Conservation (phyloP, 1,140 invertebrate species). For the Drosophila tsacasi region DNA sequence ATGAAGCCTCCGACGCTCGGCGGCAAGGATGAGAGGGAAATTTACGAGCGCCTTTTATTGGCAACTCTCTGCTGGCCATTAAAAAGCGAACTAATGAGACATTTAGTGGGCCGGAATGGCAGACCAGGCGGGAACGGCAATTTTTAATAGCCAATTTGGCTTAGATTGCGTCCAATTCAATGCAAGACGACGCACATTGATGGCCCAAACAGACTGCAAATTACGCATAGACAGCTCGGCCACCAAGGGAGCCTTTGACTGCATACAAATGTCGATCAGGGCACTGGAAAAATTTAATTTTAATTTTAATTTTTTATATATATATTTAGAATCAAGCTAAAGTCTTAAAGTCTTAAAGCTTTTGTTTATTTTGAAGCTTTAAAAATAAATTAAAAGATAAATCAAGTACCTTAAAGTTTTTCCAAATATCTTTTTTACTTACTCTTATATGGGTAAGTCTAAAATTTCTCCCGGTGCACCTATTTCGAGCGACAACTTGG, state of each 20-base stretch:
- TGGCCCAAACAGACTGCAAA: slow-evolving; percentile 51
- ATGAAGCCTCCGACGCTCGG: slow-evolving; percentile 17
- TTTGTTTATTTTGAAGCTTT: not conserved
- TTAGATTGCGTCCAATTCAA: slow-evolving; percentile 44
- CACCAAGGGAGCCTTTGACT: slow-evolving; percentile 29
- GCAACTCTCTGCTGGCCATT: slow-evolving; percentile 37
- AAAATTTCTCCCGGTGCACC: slow-evolving; percentile 12
- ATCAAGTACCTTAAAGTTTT: accelerated
- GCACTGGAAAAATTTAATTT: slow-evolving; percentile 23
- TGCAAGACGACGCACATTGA: slow-evolving; percentile 30
- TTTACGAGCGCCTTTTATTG: slow-evolving; percentile 60
- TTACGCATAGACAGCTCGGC: slow-evolving; percentile 17
- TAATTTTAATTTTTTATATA: no score
- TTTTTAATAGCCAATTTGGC: slow-evolving; percentile 63
- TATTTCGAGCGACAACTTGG: slow-evolving; percentile 2
- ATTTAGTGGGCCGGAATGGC: slow-evolving; percentile 34
- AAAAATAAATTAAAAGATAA: no score
- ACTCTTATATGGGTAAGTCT: not conserved
- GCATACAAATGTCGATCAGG: slow-evolving; percentile 65
- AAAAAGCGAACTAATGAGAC: slow-evolving; percentile 68
- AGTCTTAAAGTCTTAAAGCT: not conserved
- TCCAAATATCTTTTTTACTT: no score
- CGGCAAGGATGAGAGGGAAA: slow-evolving; percentile 41
- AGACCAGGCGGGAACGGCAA: slow-evolving; percentile 2
- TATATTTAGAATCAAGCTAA: not conserved